Evolutionary conservation across 2,888 invertebrate species (phyloP), one percentile per base, ranked within the genome.

Genomic region (Cerastoderma edule): DNA sequence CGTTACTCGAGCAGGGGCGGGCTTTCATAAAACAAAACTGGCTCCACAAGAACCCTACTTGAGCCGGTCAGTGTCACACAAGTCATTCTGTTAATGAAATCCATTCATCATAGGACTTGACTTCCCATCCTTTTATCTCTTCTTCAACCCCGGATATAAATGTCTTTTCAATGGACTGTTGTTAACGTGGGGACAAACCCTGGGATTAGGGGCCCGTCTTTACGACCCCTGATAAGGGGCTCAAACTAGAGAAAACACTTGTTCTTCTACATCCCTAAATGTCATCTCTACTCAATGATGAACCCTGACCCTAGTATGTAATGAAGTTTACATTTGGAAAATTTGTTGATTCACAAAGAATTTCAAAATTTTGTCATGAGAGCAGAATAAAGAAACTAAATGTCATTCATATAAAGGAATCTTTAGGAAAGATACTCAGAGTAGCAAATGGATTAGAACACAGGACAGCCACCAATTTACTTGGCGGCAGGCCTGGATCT

Each of bases 161-260:
- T 69, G 46, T 60, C 63, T 60, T 69, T 69, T 32, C 32, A 35
- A 69, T 60, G 2, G 63, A 63, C 60, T 69, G 69, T 69, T 69
- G 69, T 63, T 60, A 50, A 33, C 46, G 39, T 22, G 48, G 48
- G 16, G 27, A 69, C 60, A 69, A 69, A 69, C 54, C 32, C n/a
- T 16, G 33, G 63, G 69, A 69, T 69, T 69, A 69, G 2, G 27
- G 39, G 1, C 39, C 22, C 50, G 27, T 54, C 67, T 39, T 39
- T 24, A 39, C 22, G 60, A n/a, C 35, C 19, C 60, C 60, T 39
- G 39, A 60, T 60, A 60, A 60, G 60, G 60, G 39, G 39, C 60
- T 33, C 35, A 24, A 33, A 60, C 2, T 3, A 60, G n/a, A 35
- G 60, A 60, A 39, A 13, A 33, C 39, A 60, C 27, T 39, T 24